Evolutionary conservation across 2,888 invertebrate species (phyloP), one percentile per base, ranked within the genome.

Genomic region (Xestia sexstrigata): DNA sequence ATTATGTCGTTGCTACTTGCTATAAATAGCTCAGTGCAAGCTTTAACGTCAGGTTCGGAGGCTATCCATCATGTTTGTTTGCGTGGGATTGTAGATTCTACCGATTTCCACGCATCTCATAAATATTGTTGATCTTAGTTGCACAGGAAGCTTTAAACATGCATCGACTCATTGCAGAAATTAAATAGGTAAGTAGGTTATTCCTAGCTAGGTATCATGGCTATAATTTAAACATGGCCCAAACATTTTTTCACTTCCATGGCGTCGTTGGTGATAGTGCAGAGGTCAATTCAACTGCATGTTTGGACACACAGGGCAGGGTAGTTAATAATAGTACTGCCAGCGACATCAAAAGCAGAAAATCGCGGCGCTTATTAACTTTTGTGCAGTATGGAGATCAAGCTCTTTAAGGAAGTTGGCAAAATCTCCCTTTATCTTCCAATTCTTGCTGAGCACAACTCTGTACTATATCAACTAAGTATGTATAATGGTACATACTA

Each of bases 31-130:
- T 15, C 13, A 42, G 11, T 42, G 20, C 23, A 63, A 82, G 39
- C 52, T 76, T 35, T 17, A 76, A 52, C 58, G 39, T 60, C 39
- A 67, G 30, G 58, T 69, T 77, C 60, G 49, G 58, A 71, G 30
- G 78, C 52, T 60, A 82, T 78, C 58, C 83, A 72, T 83, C 72
- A 78, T 72, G 71, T 69, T 47, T 72, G 78, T 69, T 69, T 81
- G 68, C 58, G 47, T 72, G 66, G 79, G 65, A 66, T 66, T 70
- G 42, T 65, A 77, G 83, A 81, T 79, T 78, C 65, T 69, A 72
- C 65, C 63, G 72, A 82, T 82, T 66, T 78, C 72, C 78, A 72
- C 39, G 69, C 65, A 82, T 65, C 83, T 72, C 52, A 82, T 82
- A 69, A 72, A 82, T 78, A 72, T 78, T 52, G 49, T 68, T 49